Evolutionary conservation across 2,888 invertebrate species (phyloP), one percentile per base, ranked within the genome.

Genomic region (Drosophila aldrichi): DNA sequence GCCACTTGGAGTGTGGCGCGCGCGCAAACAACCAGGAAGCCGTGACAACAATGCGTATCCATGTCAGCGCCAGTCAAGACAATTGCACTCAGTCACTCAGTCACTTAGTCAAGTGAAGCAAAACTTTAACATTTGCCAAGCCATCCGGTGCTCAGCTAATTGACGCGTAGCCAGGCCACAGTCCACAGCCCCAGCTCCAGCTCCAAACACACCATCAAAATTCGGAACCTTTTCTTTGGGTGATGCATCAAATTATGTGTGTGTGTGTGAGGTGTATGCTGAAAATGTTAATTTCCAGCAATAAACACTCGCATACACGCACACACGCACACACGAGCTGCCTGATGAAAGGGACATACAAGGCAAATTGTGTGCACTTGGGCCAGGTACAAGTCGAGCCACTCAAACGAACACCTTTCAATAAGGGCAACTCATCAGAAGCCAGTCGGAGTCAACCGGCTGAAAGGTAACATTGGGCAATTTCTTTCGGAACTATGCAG

Each of bases 331-430:
- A 68, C 43, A 56, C 56, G 41, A 38, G 46, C 8, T 22, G 22
- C 44, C 40, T 32, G 40, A 48, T 51, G 49, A 82, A 71, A 80
- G 56, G 66, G 61, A 63, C 65, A 81, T 77, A 70, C 66, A 81
- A 73, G 79, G 88, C 71, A 84, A 83, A 82, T 84, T 88, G 87
- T 77, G 81, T 80, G 81, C 74, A 79, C 72, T 76, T 79, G 79
- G 68, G 44, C 43, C 63, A 66, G 46, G 38, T 66, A 61, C 66
- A 75, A 67, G 72, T n/a, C 52, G 61, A 59, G 52, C 54, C 36
- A 22, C 72, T 69, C 68, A 77, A 77, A 69, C 66, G 79, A 81
- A 74, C 84, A 79, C 81, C 74, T 85, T 83, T 84, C 85, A 88
- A 82, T 84, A 88, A 79, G 64, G 83, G 57, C 80, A 58, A 52